Evolutionary conservation across 2,113 vertebrate genomes (phyloP).

Genomic region (Corythornis cristatus): DNA sequence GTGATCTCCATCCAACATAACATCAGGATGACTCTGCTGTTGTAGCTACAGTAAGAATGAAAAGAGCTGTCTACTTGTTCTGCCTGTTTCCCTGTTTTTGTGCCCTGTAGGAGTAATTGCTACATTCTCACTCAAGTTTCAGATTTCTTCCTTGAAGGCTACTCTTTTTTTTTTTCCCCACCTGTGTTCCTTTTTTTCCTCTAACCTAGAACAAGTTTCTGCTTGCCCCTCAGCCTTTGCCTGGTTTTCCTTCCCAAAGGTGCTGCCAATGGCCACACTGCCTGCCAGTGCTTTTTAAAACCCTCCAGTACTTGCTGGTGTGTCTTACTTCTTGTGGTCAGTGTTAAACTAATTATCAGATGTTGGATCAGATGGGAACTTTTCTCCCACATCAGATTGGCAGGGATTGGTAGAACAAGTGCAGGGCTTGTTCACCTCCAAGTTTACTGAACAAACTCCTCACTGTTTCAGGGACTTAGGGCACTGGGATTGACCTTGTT

Average conservation of each 20-base stretch:
- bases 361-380: neutral
- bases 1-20: neutral
- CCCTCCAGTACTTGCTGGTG: neutral
- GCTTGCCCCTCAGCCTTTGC: neutral
- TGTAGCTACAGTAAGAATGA: neutral
- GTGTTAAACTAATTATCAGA: neutral
- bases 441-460: neutral
- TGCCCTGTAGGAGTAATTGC: neutral
- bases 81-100: neutral
- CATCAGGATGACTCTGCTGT: neutral
- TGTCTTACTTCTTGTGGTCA: neutral
- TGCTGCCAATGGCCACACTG: neutral
- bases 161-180: neutral
- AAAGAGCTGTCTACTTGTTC: neutral
- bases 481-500: neutral
- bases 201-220: neutral
- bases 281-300: neutral
- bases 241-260: neutral
- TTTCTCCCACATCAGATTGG: neutral
- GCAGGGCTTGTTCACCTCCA: conserved; percentile 16
- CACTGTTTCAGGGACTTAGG: neutral
- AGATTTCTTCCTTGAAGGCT: neutral
- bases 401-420: neutral
- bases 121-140: neutral
- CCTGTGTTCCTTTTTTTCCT: neutral